Conservation (phyloP, 1,140 invertebrate genomes). For the Adoxophyes honmai region DNA sequence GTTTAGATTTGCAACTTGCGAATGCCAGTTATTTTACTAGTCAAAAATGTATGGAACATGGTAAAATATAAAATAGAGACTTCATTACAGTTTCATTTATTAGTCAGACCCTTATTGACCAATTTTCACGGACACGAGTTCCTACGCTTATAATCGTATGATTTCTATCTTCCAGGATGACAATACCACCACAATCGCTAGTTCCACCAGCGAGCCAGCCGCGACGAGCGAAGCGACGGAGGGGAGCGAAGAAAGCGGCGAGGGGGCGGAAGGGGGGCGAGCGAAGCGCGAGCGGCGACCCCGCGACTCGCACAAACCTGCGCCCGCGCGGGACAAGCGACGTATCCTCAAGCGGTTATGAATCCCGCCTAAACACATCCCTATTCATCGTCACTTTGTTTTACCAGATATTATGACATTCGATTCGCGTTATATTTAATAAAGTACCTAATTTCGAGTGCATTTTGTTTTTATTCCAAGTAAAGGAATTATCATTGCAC, state of each 20-base stretch:
- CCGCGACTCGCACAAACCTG: conserved; percentile 17
- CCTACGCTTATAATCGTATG: no score
- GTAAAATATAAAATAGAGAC: no score
- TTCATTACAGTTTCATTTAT: no score
- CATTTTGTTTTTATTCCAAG: no score
- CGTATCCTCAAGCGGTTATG: conserved; percentile 64
- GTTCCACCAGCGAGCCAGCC: neutral
- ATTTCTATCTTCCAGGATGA: neutral
- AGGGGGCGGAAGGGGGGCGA: conserved; percentile 42
- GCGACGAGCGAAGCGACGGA: neutral
- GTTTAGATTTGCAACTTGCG: no score
- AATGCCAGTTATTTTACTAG: no score
- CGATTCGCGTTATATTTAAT: conserved; percentile 12
- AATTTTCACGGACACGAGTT: no score
- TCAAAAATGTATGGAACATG: no score
- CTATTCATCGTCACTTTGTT: conserved; percentile 14
- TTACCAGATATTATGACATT: conserved; percentile 12
- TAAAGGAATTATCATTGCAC: no score
- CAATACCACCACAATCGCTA: neutral
- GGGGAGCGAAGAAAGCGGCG: conserved; percentile 1
- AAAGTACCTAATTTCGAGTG: neutral
- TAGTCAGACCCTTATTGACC: no score
- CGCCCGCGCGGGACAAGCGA: conserved; percentile 31
- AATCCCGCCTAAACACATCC: conserved; percentile 21
- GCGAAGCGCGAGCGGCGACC: conserved; percentile 3